Base-by-base conservation (phyloP, 2,113 vertebrate genomes). In the Nicator chloris region DNA sequence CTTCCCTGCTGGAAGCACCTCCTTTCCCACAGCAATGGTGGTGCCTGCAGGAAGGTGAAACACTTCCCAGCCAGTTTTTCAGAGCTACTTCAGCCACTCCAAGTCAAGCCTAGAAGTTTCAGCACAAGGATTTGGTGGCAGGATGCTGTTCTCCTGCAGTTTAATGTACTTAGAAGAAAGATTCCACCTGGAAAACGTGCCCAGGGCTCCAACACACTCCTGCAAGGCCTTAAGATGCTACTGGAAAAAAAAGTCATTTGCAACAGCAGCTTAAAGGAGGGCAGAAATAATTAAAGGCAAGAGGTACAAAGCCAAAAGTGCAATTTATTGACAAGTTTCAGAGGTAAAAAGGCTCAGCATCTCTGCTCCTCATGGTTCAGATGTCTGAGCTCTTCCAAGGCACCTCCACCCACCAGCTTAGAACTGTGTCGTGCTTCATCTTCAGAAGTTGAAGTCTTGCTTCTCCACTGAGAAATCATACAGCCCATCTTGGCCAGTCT, bases 381-480 rank as follows among this genome's bases (percentile, higher is more conserved):
- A 70, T 22, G 27, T 11, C 70, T 57, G 49, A 82, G 60, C 30
- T 81, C 18, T 57, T 75, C 22, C 6, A 23, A 51, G 19, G 26
- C 11, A 47, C 79, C 50, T 70, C n/a, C 90, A 93, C 61, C 89
- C 40, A 71, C 24, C 87, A 85, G 23, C 12, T 57, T 14, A 15
- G 57, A 71, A 54, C 42, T 44, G 7, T 31, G 19, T 22, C 3
- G 1, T 72, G 61, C 53, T 60, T 56, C 76, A 2, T 35, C 59
- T 73, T 97, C 56, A 97, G 82, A 97, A 97, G 18, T 95, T 4
- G 7, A 93, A 90, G 44, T 97, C 82, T 11, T 54, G 42, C 22
- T 95, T 93, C 30, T 96, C 4, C 31, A 64, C 93, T 22, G 86
- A 91, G 59, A 94, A 96, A 3, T 94, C 54, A n/a, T 94, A 95